These are phyloP conservation scores for Aphelenchoides besseyi DNA, from an alignment of 1,140 invertebrate genomes.

Conservation along the genomic window DNA sequence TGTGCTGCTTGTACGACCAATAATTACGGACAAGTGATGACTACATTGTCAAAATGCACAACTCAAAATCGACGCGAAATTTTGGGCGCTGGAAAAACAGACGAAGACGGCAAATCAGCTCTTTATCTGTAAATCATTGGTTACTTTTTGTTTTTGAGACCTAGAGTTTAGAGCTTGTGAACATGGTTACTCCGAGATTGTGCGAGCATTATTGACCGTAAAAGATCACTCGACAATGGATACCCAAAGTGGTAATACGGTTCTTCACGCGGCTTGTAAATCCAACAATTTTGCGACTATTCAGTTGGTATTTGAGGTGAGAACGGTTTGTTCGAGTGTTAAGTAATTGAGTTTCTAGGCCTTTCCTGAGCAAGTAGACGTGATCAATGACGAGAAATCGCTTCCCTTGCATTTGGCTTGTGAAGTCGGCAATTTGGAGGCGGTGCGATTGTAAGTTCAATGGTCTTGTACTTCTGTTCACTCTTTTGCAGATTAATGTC, in stretches of 20 bases:
- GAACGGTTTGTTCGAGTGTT: too few relatives aligned
- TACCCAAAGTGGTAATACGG: conserved; percentile 83
- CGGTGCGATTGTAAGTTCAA: conserved; percentile 26
- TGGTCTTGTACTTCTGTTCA: neutral
- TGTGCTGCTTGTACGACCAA: conserved; percentile 48
- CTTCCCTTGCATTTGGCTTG: conserved; percentile 85
- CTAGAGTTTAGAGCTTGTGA: conserved; percentile 35
- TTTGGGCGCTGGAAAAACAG: conserved; percentile 22
- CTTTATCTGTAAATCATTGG: conserved; percentile 24
- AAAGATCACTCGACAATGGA: conserved; percentile 81
- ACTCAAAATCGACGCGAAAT: conserved; percentile 28
- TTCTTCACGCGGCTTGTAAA: conserved; percentile 81
- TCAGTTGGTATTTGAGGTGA: conserved; percentile 73
- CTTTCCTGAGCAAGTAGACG: conserved; percentile 64
- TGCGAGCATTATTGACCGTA: conserved; percentile 74
- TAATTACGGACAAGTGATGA: conserved; percentile 30
- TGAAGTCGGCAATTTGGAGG: conserved; percentile 76
- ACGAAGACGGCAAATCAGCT: conserved; percentile 38
- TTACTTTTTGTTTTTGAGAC: conserved; percentile 19
- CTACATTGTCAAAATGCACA: conserved; percentile 29
- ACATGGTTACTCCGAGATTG: conserved; percentile 75
- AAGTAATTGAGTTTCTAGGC: conserved; percentile 8
- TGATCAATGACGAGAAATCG: conserved; percentile 83
- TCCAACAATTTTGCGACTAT: conserved; percentile 71
- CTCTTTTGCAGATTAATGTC: conserved; percentile 34